Evolutionary conservation across 2,797 vertebrate genomes (phyloP), one percentile per base, ranked within the genome.

Genomic region (Anguilla marmorata): DNA sequence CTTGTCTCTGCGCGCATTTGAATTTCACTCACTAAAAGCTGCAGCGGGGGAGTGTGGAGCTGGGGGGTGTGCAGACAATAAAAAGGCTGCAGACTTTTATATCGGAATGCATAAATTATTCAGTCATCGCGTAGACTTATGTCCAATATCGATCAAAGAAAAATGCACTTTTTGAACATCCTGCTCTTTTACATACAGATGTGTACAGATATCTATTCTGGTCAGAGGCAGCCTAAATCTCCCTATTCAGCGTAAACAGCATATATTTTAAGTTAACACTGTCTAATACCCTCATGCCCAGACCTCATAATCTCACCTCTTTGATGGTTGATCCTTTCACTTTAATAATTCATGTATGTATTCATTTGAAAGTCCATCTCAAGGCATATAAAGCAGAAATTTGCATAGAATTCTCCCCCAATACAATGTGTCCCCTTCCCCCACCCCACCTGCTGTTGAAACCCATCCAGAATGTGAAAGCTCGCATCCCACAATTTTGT

Each of bases 1-100:
- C 66, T 7, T 9, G 56, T 50, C 27, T 48, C 48, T 30, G 24
- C 52, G 50, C 24, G 45, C 41, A 63, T 63, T 86, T 86, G 33
- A 74, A 50, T 74, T 86, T 86, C 85, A 86, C 41, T 74, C 30
- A 14, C 63, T 52, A 33, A 74, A 86, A 86, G 85, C 7, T 8
- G 24, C n/a, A 12, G 63, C 4, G 63, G 63, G n/a, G 60, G n/a
- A 27, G 24, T n/a, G 63, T 12, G 63, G 63, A 6, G 5, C 3
- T 6, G 21, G 63, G 63, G 24, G 41, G 85, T 48, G 58, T n/a
- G 8, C 27, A 69, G 60, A 86, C 24, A 21, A 37, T 69, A 52
- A 72, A 72, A 86, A 63, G 16, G 19, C 56, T 21, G 48, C 56
- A 45, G 48, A 86, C 41, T 41, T 45, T 74, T 66, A n/a, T 72